phyloP scores from a whole-genome alignment of 2,888 invertebrate species.

The Xanthostigma xanthostigma region DNA sequence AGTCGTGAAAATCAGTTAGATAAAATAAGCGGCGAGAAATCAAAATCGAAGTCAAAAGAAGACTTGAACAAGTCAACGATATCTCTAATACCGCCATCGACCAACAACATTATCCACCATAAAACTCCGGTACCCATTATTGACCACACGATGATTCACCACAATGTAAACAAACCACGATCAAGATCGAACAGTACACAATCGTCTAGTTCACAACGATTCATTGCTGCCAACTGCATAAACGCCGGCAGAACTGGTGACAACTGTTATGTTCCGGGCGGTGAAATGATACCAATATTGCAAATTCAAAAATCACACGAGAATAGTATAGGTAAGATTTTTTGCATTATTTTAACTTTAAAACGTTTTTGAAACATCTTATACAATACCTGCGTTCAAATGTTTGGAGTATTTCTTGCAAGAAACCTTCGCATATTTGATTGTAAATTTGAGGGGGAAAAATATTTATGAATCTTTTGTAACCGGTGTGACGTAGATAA shows the following conservation, averaged over 20 bases:
- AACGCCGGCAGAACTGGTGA: constrained; percentile 10
- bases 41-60: not conserved
- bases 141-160: constrained; percentile 5
- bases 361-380: no score
- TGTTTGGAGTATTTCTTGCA: no score
- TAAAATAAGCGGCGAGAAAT: constrained; percentile 28
- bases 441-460: no score
- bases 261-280: constrained; percentile 32
- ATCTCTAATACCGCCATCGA: constrained; percentile 14
- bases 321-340: constrained; percentile 1
- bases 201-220: constrained; percentile 20
- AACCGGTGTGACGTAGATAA: constrained; percentile 4
- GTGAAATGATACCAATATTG: constrained; percentile 27
- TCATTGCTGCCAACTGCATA: constrained; percentile 8
- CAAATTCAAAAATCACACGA: constrained; percentile 9
- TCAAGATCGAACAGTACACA: constrained; percentile 19
- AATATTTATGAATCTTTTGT: no score
- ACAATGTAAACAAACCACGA: not conserved
- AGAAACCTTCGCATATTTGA: no score
- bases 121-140: constrained; percentile 8
- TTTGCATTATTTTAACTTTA: no score
- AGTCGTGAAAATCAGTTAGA: constrained; percentile 68
- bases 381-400: no score
- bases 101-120: not conserved
- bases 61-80: constrained; percentile 14